Percentiles rank a stretch among this genome's conserved stretches.
Conservation (phyloP, 92 coral and sea anemone genomes). For the Anthopleura xanthogrammica region DNA sequence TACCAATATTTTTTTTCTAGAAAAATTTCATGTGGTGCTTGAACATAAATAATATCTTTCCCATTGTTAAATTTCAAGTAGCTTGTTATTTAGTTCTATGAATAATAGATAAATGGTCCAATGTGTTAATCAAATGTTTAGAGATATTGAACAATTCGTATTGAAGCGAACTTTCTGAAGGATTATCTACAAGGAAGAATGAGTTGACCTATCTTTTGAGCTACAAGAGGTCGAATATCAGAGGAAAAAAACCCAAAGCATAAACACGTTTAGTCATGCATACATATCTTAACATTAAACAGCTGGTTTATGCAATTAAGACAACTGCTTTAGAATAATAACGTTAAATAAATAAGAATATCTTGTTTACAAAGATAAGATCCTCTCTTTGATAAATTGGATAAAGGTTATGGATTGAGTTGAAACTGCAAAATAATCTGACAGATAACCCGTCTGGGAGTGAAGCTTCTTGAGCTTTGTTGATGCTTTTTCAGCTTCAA, state of each 20-base stretch:
- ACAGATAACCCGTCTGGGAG: neutral
- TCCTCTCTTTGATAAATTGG: constrained; percentile 4
- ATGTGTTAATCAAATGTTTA: neutral
- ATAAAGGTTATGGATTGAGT: neutral
- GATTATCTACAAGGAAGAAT: neutral
- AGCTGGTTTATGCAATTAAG: neutral
- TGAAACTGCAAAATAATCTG: constrained; percentile 7
- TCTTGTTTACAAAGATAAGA: constrained; percentile 1
- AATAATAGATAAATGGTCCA: neutral
- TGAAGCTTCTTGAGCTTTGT: neutral
- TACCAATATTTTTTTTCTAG: neutral
- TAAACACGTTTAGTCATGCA: neutral
- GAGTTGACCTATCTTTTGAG: neutral
- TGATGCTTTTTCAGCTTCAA: constrained; percentile 5
- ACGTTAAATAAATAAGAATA: constrained; percentile 3
- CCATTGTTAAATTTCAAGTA: neutral
- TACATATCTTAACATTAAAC: neutral
- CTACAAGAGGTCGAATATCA: constrained; percentile 3
- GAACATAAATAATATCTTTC: neutral
- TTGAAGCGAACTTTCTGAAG: neutral
- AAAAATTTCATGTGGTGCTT: neutral
- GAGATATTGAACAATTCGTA: neutral
- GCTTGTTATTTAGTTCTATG: neutral
- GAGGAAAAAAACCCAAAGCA: neutral
- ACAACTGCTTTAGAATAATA: neutral